These are phyloP conservation scores for Thomomys bottae DNA, from an alignment of 2,113 vertebrate species.

Conservation along the genomic window DNA sequence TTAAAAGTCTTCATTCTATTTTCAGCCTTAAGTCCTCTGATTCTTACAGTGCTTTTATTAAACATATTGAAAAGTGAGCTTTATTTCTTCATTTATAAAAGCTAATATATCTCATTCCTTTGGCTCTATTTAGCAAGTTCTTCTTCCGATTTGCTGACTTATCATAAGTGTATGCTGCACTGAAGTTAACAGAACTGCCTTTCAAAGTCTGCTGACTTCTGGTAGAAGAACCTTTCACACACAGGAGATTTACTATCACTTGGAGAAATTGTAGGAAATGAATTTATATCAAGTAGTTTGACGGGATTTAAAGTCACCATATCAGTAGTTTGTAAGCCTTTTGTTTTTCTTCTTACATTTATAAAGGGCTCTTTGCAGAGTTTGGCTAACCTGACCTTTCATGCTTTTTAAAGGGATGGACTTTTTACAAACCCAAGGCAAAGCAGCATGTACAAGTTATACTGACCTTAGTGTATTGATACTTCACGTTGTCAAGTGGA, in stretches of 20 bases:
- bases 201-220: constrained; percentile 1
- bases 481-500: too few relatives aligned
- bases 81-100: neutral
- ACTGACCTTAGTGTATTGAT: too few relatives aligned
- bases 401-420: constrained; percentile 42
- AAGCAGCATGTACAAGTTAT: constrained; percentile 65
- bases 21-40: too few relatives aligned
- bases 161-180: neutral
- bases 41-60: too few relatives aligned
- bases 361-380: constrained; percentile 25
- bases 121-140: constrained; percentile 26
- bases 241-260: constrained; percentile 53
- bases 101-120: neutral
- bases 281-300: constrained; percentile 28
- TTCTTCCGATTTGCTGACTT: neutral
- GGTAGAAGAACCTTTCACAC: neutral
- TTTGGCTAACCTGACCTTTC: constrained; percentile 48
- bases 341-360: constrained; percentile 50
- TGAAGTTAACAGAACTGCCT: too few relatives aligned
- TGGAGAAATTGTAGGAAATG: constrained; percentile 42
- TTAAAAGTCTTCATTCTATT: neutral
- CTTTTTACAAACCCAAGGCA: constrained; percentile 50
- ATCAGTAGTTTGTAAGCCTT: constrained; percentile 48
- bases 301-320: neutral
- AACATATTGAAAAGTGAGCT: too few relatives aligned